phyloP scores from a whole-genome alignment of 2,888 invertebrate genomes.

The Drosophila helvetica region DNA sequence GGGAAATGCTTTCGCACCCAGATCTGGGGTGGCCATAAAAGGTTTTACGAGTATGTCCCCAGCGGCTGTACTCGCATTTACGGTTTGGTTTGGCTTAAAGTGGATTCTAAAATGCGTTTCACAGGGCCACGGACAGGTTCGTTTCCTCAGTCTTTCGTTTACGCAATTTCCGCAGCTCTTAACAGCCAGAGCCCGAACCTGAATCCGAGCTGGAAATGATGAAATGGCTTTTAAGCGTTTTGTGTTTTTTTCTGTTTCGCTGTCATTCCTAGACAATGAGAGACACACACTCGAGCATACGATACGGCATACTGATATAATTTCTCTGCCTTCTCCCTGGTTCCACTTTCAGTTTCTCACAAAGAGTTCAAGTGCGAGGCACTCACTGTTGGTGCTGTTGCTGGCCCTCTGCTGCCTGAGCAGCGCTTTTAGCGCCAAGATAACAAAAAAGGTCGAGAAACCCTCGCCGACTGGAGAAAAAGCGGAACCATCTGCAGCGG shows the following conservation, averaged over 20 bases:
- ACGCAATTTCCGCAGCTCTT: slow-evolving; percentile 63
- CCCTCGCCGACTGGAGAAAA: slow-evolving; percentile 41
- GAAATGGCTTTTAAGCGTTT: slow-evolving; percentile 55
- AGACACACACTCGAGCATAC: slow-evolving; percentile 5
- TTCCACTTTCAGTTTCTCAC: slow-evolving; percentile 74
- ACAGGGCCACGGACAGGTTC: slow-evolving; percentile 55
- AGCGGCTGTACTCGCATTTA: slow-evolving; percentile 2
- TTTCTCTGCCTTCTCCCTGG: slow-evolving; percentile 47
- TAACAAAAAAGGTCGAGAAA: slow-evolving; percentile 60
- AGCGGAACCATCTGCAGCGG: slow-evolving; percentile 39
- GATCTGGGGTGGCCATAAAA: slow-evolving; percentile 46
- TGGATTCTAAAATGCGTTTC: slow-evolving; percentile 58
- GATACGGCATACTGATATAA: slow-evolving; percentile 33
- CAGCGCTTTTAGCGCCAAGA: slow-evolving; percentile 63
- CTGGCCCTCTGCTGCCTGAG: slow-evolving; percentile 65
- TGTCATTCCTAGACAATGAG: slow-evolving; percentile 49
- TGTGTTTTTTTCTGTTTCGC: slow-evolving; percentile 42
- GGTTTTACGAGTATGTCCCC: slow-evolving; percentile 22
- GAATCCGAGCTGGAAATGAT: slow-evolving; percentile 38
- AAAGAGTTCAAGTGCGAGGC: slow-evolving; percentile 66
- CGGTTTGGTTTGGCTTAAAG: slow-evolving; percentile 8
- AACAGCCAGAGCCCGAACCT: slow-evolving; percentile 4
- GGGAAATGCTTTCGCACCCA: slow-evolving; percentile 47
- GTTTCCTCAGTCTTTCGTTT: slow-evolving; percentile 73
- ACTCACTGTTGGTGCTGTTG: slow-evolving; percentile 61